These are phyloP conservation scores for Alcedo quadribrachys DNA, from an alignment of 2,797 vertebrate genomes.

Conservation along the genomic window DNA sequence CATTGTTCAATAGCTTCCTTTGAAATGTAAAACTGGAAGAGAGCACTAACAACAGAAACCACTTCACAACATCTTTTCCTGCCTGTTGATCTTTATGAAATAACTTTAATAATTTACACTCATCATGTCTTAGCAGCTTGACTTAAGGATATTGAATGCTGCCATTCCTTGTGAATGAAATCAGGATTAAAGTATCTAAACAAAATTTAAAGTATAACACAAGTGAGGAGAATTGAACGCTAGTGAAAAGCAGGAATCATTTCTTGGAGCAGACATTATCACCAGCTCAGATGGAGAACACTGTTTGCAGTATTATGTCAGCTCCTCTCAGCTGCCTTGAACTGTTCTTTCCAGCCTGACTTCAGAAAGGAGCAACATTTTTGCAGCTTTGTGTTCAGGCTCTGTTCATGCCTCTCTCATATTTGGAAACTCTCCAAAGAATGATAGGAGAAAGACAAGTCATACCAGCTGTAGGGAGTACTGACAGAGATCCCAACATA, in stretches of 20 bases:
- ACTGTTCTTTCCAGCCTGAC: background rate
- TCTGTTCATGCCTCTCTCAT: background rate
- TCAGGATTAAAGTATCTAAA: background rate
- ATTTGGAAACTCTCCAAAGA: constrained; percentile 13
- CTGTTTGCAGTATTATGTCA: constrained; percentile 5
- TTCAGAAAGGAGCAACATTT: background rate
- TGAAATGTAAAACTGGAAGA: background rate
- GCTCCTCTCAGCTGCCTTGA: background rate
- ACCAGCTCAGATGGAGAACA: background rate
- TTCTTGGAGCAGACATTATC: background rate
- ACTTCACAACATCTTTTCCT: background rate
- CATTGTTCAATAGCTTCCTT: background rate
- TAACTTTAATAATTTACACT: background rate
- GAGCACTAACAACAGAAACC: background rate
- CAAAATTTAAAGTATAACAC: background rate
- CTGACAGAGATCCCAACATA: background rate
- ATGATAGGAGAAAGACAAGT: background rate
- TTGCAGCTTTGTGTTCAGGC: background rate
- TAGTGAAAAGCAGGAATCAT: background rate
- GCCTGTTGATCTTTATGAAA: background rate
- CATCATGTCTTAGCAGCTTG: background rate
- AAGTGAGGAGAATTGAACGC: background rate
- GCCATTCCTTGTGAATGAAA: background rate
- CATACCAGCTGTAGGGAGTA: background rate
- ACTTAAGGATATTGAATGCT: background rate